Conservation (phyloP, 2,888 invertebrate genomes). For the Drosophila cracens region DNA sequence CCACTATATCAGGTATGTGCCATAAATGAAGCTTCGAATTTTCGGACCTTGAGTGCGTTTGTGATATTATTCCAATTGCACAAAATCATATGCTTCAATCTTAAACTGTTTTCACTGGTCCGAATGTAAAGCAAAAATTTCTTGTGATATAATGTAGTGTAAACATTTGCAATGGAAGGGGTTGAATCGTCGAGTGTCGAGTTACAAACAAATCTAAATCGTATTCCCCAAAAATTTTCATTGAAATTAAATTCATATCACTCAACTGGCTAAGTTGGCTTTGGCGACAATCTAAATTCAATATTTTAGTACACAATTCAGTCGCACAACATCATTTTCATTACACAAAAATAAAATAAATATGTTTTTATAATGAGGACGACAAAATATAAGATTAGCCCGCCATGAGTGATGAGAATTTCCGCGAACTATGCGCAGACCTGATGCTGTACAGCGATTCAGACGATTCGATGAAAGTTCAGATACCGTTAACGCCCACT, state of each 20-base stretch:
- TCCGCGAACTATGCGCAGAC: neutral
- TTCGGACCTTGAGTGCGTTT: neutral
- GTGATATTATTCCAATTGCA: neutral
- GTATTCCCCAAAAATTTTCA: neutral
- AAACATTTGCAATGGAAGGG: neutral
- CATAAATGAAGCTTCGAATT: neutral
- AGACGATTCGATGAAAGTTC: neutral
- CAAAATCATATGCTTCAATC: neutral
- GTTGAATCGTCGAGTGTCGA: neutral
- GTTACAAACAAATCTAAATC: neutral
- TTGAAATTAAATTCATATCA: neutral
- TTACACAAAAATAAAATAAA: neutral
- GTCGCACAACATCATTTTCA: conserved; percentile 13
- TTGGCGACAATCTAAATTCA: conserved; percentile 2
- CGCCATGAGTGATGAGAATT: neutral
- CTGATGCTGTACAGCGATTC: neutral
- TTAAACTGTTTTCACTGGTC: neutral
- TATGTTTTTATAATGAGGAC: neutral
- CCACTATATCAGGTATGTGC: conserved; percentile 86
- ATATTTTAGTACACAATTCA: conserved; percentile 13
- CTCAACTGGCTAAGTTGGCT: conserved; percentile 3
- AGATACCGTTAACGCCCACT: neutral
- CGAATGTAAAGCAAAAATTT: too few species aligned
- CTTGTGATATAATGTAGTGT: too few species aligned
- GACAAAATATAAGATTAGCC: neutral